Base-by-base conservation (phyloP, 2,888 invertebrate species). In the Sinotaia quadrata region DNA sequence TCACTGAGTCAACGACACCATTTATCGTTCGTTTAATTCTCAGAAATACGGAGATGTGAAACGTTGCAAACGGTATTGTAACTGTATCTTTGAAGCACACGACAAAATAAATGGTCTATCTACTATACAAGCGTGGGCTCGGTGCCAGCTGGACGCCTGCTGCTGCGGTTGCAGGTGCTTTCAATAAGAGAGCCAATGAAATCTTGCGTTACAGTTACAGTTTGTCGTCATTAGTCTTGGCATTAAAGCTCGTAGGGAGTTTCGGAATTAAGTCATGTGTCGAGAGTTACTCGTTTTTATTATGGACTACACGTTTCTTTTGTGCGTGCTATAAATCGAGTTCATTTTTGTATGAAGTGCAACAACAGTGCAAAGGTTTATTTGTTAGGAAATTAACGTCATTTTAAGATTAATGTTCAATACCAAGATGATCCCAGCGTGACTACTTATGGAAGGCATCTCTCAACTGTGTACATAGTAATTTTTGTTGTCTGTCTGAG, bases 401-500 rank as follows among this genome's bases (percentile, higher is more conserved):
- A 12, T 41, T 12, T 41, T 41, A 18, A 41, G 10, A 41, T 41
- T 12, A 18, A 41, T 41, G 10, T 41, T 41, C 41, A 41, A 12
- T 41, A 12, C 10, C 54, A 27, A 54, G 8, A 29, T 31, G 21
- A 10, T 29, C 31, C 54, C 54, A 24, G 27, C 54, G 29, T 29
- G 27, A 47, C 29, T 52, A 54, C 65, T 4, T 61, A 68, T 67
- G 59, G 71, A 75, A 75, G 75, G 73, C 73, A 72, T 71, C n/a
- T n/a, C n/a, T n/a, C 75, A 73, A 72, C 66, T 56, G 51, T 37
- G 56, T 44, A 47, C 34, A 52, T 27, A 70, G 65, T 61, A 41
- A 54, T 65, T 57, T 60, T 54, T 54, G 44, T 57, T 49, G 21
- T 52, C 44, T 37, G 63, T 34, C 21, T 59, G 18, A 33, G 21